Base-by-base conservation (phyloP, 2,888 invertebrate species). In the Operophtera brumata region DNA sequence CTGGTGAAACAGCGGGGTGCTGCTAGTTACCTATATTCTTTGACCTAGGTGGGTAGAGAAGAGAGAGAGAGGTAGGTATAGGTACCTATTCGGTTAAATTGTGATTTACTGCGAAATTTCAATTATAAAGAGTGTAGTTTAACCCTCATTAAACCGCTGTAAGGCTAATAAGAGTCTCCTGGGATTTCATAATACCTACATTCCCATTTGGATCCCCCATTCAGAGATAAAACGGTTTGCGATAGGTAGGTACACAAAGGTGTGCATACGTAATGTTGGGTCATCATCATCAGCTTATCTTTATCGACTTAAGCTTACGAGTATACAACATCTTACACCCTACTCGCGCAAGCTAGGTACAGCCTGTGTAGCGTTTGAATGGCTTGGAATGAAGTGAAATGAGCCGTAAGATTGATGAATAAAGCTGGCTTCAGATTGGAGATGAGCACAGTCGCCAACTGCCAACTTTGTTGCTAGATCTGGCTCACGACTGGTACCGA, bases 251-350 rank as follows among this genome's bases (percentile, higher is more conserved):
- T 30, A 30, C 30, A 8, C 8, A 9, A 30, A 30, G 7, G 7
- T 35, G 25, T 36, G 26, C 12, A 25, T 37, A 37, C 36, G 39
- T 39, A 47, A 47, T 39, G 34, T 30, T 35, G 32, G 35, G 45
- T 41, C 45, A 51, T 51, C 46, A 52, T 46, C 52, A 36, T 46
- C 35, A 36, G 30, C 40, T 34, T 32, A 47, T 34, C 47, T 39
- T 13, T 40, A 40, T 39, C 32, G 47, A 39, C 39, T 11, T 11
- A 20, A 39, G 34, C 9, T 47, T 25, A 41, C 9, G 13, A 41
- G 35, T 20, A 6, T 35, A 26, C 26, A 10, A 12, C 41, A 47
- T 35, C 41, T 34, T 8, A 25, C 20, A 11, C n/a, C 34, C 30
- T 9, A 30, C 30, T 30, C 30, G 30, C 30, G 7, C 30, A 30